A percentile compares a stretch with the other conserved stretches of the same genome.
phyloP scores from a whole-genome alignment of 2,888 invertebrate genomes.

The Patella pellucida region DNA sequence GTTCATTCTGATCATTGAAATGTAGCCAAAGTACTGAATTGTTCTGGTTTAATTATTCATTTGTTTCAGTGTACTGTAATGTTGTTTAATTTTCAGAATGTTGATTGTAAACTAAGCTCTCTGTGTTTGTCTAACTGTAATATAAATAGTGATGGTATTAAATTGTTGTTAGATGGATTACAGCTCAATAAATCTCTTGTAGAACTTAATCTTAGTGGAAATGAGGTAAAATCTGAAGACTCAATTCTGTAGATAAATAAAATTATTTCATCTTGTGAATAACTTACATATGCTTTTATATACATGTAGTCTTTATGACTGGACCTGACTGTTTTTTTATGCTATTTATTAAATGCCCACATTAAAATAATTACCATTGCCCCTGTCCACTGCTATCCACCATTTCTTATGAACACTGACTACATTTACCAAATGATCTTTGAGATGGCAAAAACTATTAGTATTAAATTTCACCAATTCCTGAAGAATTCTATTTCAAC shows the following conservation, averaged over 20 bases:
- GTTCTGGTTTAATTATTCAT: background rate
- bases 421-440: too few relatives aligned
- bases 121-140: slow-evolving; percentile 49
- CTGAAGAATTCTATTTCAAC: background rate
- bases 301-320: too few relatives aligned
- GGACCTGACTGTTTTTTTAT: too few relatives aligned
- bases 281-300: too few relatives aligned
- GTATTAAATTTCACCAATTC: too few relatives aligned
- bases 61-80: too few relatives aligned
- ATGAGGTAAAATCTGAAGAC: slow-evolving; percentile 40
- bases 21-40: background rate
- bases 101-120: slow-evolving; percentile 41
- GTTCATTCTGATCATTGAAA: background rate
- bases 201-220: slow-evolving; percentile 52
- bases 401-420: too few relatives aligned
- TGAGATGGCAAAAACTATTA: too few relatives aligned
- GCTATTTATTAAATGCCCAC: too few relatives aligned
- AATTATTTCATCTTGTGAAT: background rate
- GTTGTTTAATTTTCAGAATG: slow-evolving; percentile 31
- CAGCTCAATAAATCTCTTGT: slow-evolving; percentile 42
- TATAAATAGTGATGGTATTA: slow-evolving; percentile 43
- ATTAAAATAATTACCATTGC: too few relatives aligned
- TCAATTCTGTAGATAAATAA: background rate
- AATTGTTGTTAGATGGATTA: slow-evolving; percentile 39
- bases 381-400: too few relatives aligned